Percentiles rank a stretch among this genome's conserved stretches.
These are phyloP conservation scores for Gallinago nigripennis DNA, from an alignment of 2,797 vertebrate genomes.

Conservation along the genomic window DNA sequence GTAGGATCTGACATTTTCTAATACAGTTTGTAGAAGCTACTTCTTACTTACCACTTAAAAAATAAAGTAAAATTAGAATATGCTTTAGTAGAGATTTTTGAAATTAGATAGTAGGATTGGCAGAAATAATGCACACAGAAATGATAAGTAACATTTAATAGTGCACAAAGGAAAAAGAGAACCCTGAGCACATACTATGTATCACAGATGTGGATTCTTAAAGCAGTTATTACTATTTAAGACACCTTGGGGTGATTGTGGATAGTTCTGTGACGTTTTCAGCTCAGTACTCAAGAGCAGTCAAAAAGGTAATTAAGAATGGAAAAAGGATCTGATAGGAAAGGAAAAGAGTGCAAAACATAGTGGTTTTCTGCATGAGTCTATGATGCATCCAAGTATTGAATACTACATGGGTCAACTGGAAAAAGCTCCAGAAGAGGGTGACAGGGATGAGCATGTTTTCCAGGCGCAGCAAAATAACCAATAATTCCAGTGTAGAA, in stretches of 20 bases:
- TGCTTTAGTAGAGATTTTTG: not conserved
- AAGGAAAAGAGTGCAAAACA: not conserved
- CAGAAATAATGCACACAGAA: not conserved
- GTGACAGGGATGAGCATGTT: not conserved
- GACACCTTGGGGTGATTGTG: not conserved
- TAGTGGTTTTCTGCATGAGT: not conserved
- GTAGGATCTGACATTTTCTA: not conserved
- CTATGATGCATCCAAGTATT: not conserved
- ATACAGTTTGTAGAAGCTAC: not conserved
- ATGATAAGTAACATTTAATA: not conserved
- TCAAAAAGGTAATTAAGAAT: not conserved
- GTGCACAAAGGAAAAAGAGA: not conserved
- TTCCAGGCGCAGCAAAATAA: not conserved
- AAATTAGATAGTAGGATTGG: not conserved
- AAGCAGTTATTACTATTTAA: not conserved
- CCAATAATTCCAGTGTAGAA: not conserved
- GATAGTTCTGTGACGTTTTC: not conserved
- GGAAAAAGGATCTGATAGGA: not conserved
- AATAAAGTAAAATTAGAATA: not conserved
- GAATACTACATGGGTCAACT: not conserved
- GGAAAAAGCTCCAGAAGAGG: not conserved
- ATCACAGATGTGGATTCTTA: not conserved
- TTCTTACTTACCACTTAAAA: not conserved
- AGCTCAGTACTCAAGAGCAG: not conserved
- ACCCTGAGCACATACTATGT: accelerated